Evolutionary conservation across 2,797 vertebrate genomes (phyloP).

Genomic region (Notoglanidium macrostoma): DNA sequence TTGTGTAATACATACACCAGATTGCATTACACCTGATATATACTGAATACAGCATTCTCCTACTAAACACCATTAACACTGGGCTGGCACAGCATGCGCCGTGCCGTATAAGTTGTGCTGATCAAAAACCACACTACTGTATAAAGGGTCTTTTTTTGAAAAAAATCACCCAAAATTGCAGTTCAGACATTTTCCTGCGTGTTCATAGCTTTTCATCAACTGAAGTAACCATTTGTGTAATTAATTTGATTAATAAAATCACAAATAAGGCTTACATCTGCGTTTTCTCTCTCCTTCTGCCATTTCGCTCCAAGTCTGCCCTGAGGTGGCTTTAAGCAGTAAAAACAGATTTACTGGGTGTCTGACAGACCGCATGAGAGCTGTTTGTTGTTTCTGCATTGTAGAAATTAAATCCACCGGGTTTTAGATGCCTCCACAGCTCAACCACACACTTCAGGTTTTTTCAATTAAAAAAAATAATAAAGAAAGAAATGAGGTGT

Average conservation of each 20-base stretch:
- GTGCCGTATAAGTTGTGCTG: neutral
- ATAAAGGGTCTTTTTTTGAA: conserved; percentile 31
- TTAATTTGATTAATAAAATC: conserved; percentile 56
- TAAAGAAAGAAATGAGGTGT: conserved; percentile 34
- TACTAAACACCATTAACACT: conserved; percentile 47
- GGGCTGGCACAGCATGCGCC: conserved; percentile 21
- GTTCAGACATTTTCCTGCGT: conserved; percentile 37
- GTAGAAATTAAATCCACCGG: conserved; percentile 48
- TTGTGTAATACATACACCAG: conserved; percentile 44
- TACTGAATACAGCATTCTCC: conserved; percentile 30
- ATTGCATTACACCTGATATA: conserved; percentile 32
- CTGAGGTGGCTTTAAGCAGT: conserved; percentile 45
- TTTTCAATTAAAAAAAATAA: conserved; percentile 30
- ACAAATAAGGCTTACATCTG: conserved; percentile 47
- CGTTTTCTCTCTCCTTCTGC: conserved; percentile 43
- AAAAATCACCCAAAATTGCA: conserved; percentile 24
- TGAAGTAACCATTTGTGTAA: conserved; percentile 53
- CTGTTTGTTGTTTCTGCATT: conserved; percentile 37
- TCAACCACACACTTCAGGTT: neutral
- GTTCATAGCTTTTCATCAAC: conserved; percentile 49
- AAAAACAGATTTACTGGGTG: conserved; percentile 51
- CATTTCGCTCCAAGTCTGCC: conserved; percentile 38
- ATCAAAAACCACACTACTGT: conserved; percentile 23
- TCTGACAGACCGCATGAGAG: conserved; percentile 44
- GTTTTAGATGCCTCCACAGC: conserved; percentile 24